Base-by-base conservation (phyloP, 2,113 vertebrate species). In the Gobius niger region DNA sequence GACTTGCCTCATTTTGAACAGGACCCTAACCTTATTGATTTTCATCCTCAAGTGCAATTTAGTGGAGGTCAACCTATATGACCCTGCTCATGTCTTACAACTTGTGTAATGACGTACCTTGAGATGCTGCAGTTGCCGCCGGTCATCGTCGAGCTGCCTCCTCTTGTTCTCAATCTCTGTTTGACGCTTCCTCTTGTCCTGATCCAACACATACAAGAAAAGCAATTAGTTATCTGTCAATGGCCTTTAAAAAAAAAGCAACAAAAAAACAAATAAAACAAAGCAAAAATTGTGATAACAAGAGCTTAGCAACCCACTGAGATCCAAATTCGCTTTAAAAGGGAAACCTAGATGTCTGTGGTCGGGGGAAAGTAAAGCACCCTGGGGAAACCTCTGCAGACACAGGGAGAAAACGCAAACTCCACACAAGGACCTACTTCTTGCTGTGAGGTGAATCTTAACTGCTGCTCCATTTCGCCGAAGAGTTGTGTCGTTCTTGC, bases 121-220 rank as follows among this genome's bases (percentile, higher is more conserved):
- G 65, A 98, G 93, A 74, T 98, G 95, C 85, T 98, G 96, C 49
- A 99, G 93, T 89, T 96, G 95, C 79, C 97, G 70, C 51, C 97
- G 77, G 80, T 96, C 96, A 0, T 99, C 96, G 79, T 99, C 97
- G 24, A 99, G 89, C 86, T 97, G 95, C 81, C 96, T 93, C 75
- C 95, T 91, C 78, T 95, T 97, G 85, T 93, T 95, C 86, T 98
- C 97, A 0, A 98, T 95, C 91, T 97, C 97, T 0, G 92, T 91
- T 89, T 98, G 96, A 72, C 90, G 92, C 89, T 93, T 95, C 81
- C 96, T 89, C 88, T 96, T 98, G 90, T 98, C 97, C 97, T 98
- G 89, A 68, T 54, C 70, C 4, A 46, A 61, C 18, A 81, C 42
- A 80, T 19, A 78, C 34, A 82, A 46, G 13, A 42, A 44, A 34